Evolutionary conservation across 2,113 vertebrate species (phyloP), one percentile per base, ranked within the genome.

Genomic region (Pimephales promelas): DNA sequence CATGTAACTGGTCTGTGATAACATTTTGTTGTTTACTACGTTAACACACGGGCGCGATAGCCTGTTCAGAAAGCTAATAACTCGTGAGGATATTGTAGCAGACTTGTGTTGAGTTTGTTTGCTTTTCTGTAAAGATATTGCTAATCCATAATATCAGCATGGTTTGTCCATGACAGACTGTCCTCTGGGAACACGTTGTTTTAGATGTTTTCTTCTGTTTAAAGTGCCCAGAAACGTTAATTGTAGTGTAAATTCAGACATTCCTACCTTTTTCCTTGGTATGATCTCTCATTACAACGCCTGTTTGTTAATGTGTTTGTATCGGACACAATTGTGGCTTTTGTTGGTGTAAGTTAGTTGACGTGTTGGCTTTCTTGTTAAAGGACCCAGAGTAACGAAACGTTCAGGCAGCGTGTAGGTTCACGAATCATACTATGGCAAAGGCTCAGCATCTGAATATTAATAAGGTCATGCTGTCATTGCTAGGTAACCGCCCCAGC

Each of bases 181-280:
- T 22, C n/a, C 8, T 57, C 10, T 57, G 18, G 10, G 43, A 11
- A n/a, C 43, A 49, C 43, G 45, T 28, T 49, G 13, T 24, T 11
- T n/a, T 36, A 6, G 1, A 36, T 36, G 62, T 22, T 22, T 22
- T n/a, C n/a, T n/a, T n/a, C n/a, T n/a, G n/a, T n/a, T n/a, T n/a
- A n/a, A n/a, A n/a, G 54, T 45, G 9, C 11, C 28, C 31, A 9
- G 1, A 5, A 40, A 40, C 40, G 1, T 40, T 40, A 79, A 10
- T 43, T 57, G 34, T 28, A 18, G 7, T 26, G 0, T 22, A 28
- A 28, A 10, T 81, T 71, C 1, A 45, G 9, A 13, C n/a, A 8
- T 64, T 14, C 70, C n/a, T 81, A 86, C 87, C 85, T 66, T 82
- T 47, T 5, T 52, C 5, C 31, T 57, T 24, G 11, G 26, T 45